Conservation (phyloP, 2,888 invertebrate species). For the Sabatieria punctata region DNA sequence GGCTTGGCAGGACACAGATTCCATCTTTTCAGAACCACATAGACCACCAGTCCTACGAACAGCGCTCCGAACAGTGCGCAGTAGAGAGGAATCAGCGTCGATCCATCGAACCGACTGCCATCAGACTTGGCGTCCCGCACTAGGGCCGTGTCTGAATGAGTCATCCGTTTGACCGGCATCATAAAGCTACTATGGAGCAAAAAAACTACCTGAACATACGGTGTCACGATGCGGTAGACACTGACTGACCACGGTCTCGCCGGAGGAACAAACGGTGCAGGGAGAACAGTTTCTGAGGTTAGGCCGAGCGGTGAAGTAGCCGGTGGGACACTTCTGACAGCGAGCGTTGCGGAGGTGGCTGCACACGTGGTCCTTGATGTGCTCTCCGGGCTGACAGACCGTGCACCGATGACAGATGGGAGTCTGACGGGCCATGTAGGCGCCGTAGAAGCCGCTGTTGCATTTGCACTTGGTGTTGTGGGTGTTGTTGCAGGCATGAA, state of each 20-base stretch:
- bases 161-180: no score
- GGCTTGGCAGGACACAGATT: no score
- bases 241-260: not conserved
- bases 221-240: not conserved
- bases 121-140: not conserved
- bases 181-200: no score
- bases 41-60: conserved; percentile 29
- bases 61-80: conserved; percentile 29
- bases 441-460: conserved; percentile 19
- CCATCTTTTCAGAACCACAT: conserved; percentile 30
- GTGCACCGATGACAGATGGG: not conserved
- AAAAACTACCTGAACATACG: not conserved
- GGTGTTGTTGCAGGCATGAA: conserved; percentile 20
- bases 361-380: not conserved
- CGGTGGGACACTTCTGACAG: not conserved
- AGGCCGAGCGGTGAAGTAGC: not conserved
- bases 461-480: conserved; percentile 26
- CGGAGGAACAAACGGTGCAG: not conserved
- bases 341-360: not conserved
- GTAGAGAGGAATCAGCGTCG: conserved; percentile 27
- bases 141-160: no score
- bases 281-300: not conserved
- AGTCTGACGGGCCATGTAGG: not conserved
- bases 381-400: not conserved
- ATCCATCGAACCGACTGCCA: not conserved